Percentiles rank a stretch among this genome's conserved stretches.
phyloP scores from a whole-genome alignment of 2,797 vertebrate genomes.

The Anabacerthia variegaticeps region DNA sequence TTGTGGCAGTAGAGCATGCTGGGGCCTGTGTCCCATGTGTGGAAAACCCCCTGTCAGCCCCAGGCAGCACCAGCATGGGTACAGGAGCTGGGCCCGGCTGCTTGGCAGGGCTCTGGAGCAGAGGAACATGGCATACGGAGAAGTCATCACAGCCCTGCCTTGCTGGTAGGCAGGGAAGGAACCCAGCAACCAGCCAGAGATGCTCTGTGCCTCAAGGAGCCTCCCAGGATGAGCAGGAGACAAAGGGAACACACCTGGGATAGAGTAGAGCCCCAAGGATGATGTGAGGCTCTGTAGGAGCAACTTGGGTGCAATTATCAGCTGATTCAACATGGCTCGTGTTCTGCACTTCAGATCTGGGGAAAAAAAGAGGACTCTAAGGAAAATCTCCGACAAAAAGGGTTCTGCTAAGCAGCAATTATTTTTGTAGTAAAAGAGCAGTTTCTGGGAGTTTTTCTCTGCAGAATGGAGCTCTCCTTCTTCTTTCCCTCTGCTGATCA shows the following conservation, averaged over 20 bases:
- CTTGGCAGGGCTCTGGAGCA: not conserved
- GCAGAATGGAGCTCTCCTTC: not conserved
- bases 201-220: not conserved
- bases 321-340: not conserved
- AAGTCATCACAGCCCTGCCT: not conserved
- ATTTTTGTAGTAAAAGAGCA: not conserved
- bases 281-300: not conserved
- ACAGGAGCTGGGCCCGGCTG: not conserved
- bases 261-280: not conserved
- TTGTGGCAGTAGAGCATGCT: rapidly evolving
- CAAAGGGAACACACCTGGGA: not conserved
- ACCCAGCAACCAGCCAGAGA: not conserved
- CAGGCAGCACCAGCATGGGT: not conserved
- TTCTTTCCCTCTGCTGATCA: not conserved
- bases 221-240: not conserved
- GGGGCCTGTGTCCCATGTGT: not conserved
- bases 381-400: not conserved
- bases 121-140: not conserved
- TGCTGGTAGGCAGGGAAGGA: not conserved
- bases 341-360: not conserved
- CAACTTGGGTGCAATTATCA: rapidly evolving
- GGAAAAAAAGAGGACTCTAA: not conserved
- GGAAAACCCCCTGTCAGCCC: not conserved
- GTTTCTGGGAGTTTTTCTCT: not conserved
- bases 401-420: not conserved